Evolutionary conservation across 2,888 invertebrate genomes (phyloP), one percentile per base, ranked within the genome.

Genomic region (Zelleria hepariella): DNA sequence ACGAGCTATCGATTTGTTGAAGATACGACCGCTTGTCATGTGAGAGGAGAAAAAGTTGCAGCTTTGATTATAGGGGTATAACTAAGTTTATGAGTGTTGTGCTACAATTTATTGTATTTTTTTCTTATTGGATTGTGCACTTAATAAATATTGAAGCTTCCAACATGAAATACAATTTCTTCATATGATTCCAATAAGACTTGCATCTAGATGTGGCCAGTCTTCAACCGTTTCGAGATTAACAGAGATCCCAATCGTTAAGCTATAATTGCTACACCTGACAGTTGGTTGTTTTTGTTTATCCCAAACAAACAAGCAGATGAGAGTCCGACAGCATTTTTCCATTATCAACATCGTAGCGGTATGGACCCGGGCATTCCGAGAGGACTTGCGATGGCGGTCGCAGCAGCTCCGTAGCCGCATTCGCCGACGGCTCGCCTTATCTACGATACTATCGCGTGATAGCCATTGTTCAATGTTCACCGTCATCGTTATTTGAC

Each of bases 391-490:
- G 51, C 51, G 51, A 20, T 21, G 51, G 21, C 26, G 25, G 26
- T 23, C n/a, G 15, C 42, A 32, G 32, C 15, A 23, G 57, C 21
- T 47, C 10, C 57, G n/a, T 24, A 48, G 25, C 24, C 25, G 47
- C 57, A 48, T 47, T 57, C 57, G 25, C 47, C 48, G 25, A n/a
- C 57, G 48, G 18, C 27, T 60, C 63, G 62, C 65, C 32, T 72
- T 79, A 82, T 80, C 81, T 65, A 60, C 68, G 77, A 79, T 80
- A 64, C 67, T 70, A 81, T 79, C 79, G 64, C 65, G 65, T 63
- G 79, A 77, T 80, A 78, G 69, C 74, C 70, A 78, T 80, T 81
- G 80, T 80, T 74, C 72, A 67, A 71, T 73, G 74, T 75, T 79
- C 32, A 42, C n/a, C n/a, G 32, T 15, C 32, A 75, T 74, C 75